Conservation (phyloP, 2,888 invertebrate genomes). For the Aphodius sticticus region DNA sequence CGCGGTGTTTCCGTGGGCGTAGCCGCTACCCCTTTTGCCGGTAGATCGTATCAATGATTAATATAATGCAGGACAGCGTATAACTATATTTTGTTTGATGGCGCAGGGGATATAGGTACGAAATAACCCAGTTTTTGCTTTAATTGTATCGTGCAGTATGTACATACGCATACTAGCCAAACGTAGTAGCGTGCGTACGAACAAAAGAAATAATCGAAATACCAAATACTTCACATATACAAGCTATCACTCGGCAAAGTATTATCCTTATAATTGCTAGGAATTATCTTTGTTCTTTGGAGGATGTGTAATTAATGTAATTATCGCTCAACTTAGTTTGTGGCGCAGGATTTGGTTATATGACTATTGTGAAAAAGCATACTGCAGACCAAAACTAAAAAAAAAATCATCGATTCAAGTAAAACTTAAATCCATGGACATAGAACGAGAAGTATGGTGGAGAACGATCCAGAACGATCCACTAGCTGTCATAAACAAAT, state of each 20-base stretch:
- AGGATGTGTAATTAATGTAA: too few species aligned
- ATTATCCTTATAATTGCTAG: background rate
- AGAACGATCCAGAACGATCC: too few species aligned
- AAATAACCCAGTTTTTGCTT: background rate
- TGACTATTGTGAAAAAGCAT: too few species aligned
- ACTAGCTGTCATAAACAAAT: too few species aligned
- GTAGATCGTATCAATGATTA: background rate
- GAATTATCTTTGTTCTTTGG: too few species aligned
- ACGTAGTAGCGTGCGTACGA: background rate
- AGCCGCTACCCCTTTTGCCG: background rate
- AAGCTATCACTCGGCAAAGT: background rate
- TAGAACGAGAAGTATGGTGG: too few species aligned
- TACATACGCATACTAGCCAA: too few species aligned
- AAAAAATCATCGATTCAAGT: too few species aligned
- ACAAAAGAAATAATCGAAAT: background rate
- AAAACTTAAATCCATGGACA: too few species aligned
- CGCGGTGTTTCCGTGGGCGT: background rate
- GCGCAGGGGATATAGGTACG: background rate
- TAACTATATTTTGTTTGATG: background rate
- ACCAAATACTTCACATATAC: background rate
- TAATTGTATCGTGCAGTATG: background rate
- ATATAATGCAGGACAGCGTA: background rate
- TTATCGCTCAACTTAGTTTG: too few species aligned
- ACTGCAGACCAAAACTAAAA: too few species aligned
- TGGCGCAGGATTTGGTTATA: too few species aligned